A percentile compares a stretch with the other conserved stretches of the same genome.
phyloP scores from a whole-genome alignment of 2,888 invertebrate species.

The Apotomis capreana region DNA sequence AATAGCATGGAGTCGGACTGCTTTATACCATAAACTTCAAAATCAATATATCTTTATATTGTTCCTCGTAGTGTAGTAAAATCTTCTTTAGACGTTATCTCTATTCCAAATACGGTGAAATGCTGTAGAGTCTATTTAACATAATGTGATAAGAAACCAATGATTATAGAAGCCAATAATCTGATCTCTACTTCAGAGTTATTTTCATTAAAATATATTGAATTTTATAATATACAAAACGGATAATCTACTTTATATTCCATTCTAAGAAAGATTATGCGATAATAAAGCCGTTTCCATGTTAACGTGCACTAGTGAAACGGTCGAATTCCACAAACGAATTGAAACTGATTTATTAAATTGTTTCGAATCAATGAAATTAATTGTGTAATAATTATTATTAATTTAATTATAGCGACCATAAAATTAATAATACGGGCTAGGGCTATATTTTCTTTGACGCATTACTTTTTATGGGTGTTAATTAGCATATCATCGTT shows the following conservation, averaged over 20 bases:
- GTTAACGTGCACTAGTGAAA: neutral
- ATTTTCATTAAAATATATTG: no score
- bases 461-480: neutral
- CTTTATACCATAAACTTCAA: neutral
- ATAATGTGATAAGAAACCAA: no score
- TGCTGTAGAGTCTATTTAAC: no score
- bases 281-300: slow-evolving; percentile 17
- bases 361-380: slow-evolving; percentile 11
- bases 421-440: slow-evolving; percentile 9
- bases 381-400: slow-evolving; percentile 19
- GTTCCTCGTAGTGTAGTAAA: neutral
- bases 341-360: slow-evolving; percentile 18
- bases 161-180: no score
- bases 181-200: no score
- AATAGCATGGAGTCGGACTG: slow-evolving; percentile 3
- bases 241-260: no score
- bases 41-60: neutral
- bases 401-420: slow-evolving; percentile 13
- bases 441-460: slow-evolving; percentile 18
- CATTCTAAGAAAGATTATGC: no score
- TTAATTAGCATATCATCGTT: slow-evolving; percentile 23
- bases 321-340: slow-evolving; percentile 3
- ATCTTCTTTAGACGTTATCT: no score
- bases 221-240: no score
- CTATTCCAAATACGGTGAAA: no score